Evolutionary conservation across 2,888 invertebrate species (phyloP).

Genomic region (Calameuta filiformis): DNA sequence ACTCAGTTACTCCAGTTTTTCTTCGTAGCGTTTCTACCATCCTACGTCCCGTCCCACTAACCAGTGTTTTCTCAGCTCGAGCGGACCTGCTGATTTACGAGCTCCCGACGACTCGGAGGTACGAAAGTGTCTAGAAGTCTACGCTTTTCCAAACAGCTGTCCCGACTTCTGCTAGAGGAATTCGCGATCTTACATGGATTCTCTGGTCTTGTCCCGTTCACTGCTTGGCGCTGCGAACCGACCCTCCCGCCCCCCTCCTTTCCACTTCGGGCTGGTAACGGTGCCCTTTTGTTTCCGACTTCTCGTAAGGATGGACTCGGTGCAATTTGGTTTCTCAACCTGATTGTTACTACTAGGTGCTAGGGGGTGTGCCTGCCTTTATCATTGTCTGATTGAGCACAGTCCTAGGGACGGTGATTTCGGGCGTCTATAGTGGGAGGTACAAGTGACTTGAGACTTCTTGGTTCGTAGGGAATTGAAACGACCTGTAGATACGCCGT

Average conservation of each 20-base stretch:
- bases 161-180: neutral
- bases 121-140: neutral
- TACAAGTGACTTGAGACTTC: neutral
- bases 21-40: neutral
- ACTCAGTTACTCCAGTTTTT: neutral
- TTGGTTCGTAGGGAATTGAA: neutral
- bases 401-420: neutral
- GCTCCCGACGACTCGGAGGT: neutral
- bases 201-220: neutral
- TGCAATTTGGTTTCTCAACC: neutral
- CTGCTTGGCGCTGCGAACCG: neutral
- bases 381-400: neutral
- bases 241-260: neutral
- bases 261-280: neutral
- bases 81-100: slow-evolving; percentile 10
- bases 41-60: neutral
- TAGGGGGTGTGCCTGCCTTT: neutral
- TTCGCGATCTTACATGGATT: neutral
- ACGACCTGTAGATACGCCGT: neutral
- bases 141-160: neutral
- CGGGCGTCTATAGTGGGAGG: neutral
- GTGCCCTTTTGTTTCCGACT: neutral
- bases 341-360: neutral
- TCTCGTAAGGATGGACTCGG: neutral
- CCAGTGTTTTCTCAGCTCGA: neutral